Base-by-base conservation (phyloP, 2,888 invertebrate species). In the Mesoligia furuncula region DNA sequence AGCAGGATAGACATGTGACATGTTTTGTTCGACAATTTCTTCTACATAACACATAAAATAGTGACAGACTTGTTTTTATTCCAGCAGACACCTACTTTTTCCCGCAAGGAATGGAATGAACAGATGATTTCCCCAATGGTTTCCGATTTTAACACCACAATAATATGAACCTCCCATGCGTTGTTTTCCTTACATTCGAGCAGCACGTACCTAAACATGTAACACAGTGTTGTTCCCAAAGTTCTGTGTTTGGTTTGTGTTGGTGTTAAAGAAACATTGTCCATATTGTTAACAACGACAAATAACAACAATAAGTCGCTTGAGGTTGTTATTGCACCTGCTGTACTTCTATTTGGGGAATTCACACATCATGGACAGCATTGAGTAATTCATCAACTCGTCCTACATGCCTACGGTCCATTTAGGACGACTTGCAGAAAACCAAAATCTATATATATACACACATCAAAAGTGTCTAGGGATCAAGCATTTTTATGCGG, bases 141-240 rank as follows among this genome's bases (percentile, higher is more conserved):
- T 11, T 54, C 54, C 54, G 27, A 39, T 36, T 45, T 54, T 5
- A 79, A 36, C 24, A 69, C n/a, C 31, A n/a, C 31, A 54, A 8
- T 31, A 66, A 20, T 42, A 42, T 42, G 15, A 45, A 78, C n/a
- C 31, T 65, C 1, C n/a, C n/a, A 5, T 8, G 24, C 3, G 31
- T n/a, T 36, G 61, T 80, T 45, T 24, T 9, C 51, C 1, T 72
- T 42, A 57, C 80, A 80, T 20, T 62, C 42, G n/a, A 51, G 17
- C 61, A 13, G 24, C 24, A 20, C 9, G 36, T n/a, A 61, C 4
- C 61, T 20, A 42, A 39, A 61, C 59, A 72, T n/a, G 48, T n/a
- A 61, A n/a, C 20, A 24, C 31, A 13, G 11, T 31, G 80, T 72
- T 73, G 77, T 62, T 36, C n/a, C 24, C 20, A 36, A 73, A 61